Base-by-base conservation (phyloP, 2,113 vertebrate species). In the Irena cyanogastra region DNA sequence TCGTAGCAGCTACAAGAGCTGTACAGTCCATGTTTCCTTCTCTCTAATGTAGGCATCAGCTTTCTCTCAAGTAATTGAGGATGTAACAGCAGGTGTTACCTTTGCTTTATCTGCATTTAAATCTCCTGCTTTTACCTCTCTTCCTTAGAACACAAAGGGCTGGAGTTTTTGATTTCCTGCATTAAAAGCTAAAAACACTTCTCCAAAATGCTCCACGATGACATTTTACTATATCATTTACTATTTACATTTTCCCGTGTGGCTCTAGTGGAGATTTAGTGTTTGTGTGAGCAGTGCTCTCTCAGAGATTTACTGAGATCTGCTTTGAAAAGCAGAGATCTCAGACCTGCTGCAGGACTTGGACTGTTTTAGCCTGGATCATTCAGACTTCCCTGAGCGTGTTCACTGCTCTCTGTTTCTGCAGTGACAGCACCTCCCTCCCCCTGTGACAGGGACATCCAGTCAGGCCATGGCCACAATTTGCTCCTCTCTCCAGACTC, bases 181-280 rank as follows among this genome's bases (percentile, higher is more conserved):
- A 88, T 35, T 82, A n/a, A 54, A 89, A 70, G 35, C 69, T 83
- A 84, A 93, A 95, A 96, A 93, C 93, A 65, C 45, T 85, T 92
- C 27, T 80, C 66, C 66, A 76, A 95, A 97, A 90, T 44, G 65
- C 86, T 71, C 91, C 35, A 45, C 10, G 23, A 54, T 90, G 74
- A 72, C 65, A 89, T 93, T 94, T 95, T 64, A 79, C 31, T 39
- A 47, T 47, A n/a, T 90, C 44, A 57, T 88, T 82, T 83, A 90
- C 70, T 93, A 79, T 94, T 94, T 88, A 80, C 89, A 61, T 85
- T 93, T 86, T 69, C 39, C 45, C 78, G 5, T 17, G 49, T 60
- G 56, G 80, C 31, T 57, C 24, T 90, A 68, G 57, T 23, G 24
- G 79, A 93, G 92, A 87, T 88, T 95, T 92, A 39, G 54, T 83